Evolutionary conservation across 35 echinoderm and acorn worm genomes (phyloP), one percentile per base, ranked within the genome.

Genomic region (Heliocidaris tuberculata): DNA sequence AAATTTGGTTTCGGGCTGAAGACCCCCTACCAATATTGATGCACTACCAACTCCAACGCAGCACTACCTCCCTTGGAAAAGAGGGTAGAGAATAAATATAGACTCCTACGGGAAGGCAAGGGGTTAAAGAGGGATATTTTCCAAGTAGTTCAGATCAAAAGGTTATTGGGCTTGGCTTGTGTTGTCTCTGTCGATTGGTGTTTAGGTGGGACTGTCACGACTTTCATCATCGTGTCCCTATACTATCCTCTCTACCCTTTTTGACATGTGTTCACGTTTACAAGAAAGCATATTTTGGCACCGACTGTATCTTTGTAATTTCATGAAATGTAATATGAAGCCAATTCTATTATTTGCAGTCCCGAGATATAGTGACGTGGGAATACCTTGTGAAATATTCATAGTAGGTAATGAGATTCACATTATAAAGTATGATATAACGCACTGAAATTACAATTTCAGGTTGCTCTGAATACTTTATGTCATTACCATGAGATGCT

Each of bases 1-100:
- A 78, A 27, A 27, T 27, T 27, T 27, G 65, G 21, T 78, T 78
- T 24, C 0, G 65, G 65, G 52, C 19, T 78, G 65, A 9, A 78
- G 65, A 78, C 65, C 65, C 65, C 65, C 65, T 27, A 78, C 65
- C 65, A 78, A 78, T 78, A 78, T 78, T 78, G 65, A 78, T 78
- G 19, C 65, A 7, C 27, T 8, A 19, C 65, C 65, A 78, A 78
- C 65, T 27, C 65, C 65, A 78, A 78, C 65, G 65, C 65, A 78
- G 60, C 24, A 71, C 61, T 71, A 17, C 61, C 19, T 78, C 65
- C 27, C 15, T 13, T 2, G 15, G 35, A 42, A 42, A 56, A 56
- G 11, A 27, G 5, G 21, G 19, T n/a, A 21, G 27, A n/a, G 65
- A 78, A 78, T 78, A 78, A 78, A 78, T 78, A n/a, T 78, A 78